Base-by-base conservation (phyloP, 2,113 vertebrate genomes). In the Anas platyrhynchos region DNA sequence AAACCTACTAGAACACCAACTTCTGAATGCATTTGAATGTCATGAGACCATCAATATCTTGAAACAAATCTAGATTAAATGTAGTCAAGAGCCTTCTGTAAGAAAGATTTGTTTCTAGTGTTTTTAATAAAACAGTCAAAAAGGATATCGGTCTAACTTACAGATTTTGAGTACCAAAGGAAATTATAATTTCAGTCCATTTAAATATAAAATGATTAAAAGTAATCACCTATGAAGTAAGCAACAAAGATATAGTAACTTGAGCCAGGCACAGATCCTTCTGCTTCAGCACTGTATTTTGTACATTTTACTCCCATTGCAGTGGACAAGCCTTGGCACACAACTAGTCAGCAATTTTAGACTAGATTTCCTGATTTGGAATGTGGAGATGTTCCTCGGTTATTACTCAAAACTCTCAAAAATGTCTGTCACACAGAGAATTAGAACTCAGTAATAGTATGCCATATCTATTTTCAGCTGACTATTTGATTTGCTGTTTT, bases 151-250 rank as follows among this genome's bases (percentile, higher is more conserved):
- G 46, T 83, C 94, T 78, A 58, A 87, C 55, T 87, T 83, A 91
- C 69, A 95, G 56, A 32, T 12, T 68, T 20, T 58, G 21, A 88
- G 26, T 52, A 38, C 26, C 43, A 81, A 88, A 46, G 62, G 68
- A 93, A 82, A 91, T 76, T n/a, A 71, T 41, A 90, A 78, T 83
- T 2, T 1, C 29, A 88, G 82, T 66, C 7, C 34, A 68, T 66
- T 73, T 89, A 62, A 88, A 69, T 16, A 58, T 29, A 80, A 93
- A 94, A 77, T 48, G 0, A 77, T n/a, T 56, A 31, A 55, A 79
- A 83, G 91, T 52, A 94, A 55, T 12, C 58, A 73, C 50, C 58
- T 89, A 91, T 86, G 73, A 86, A 84, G 32, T n/a, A 91, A 92
- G 55, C 46, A 77, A 59, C 43, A 92, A 58, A 12, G 55, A 78